Percentiles rank a stretch among this genome's conserved stretches.
phyloP scores from a whole-genome alignment of 1,140 invertebrate species.

The Hypsibius dujardini region DNA sequence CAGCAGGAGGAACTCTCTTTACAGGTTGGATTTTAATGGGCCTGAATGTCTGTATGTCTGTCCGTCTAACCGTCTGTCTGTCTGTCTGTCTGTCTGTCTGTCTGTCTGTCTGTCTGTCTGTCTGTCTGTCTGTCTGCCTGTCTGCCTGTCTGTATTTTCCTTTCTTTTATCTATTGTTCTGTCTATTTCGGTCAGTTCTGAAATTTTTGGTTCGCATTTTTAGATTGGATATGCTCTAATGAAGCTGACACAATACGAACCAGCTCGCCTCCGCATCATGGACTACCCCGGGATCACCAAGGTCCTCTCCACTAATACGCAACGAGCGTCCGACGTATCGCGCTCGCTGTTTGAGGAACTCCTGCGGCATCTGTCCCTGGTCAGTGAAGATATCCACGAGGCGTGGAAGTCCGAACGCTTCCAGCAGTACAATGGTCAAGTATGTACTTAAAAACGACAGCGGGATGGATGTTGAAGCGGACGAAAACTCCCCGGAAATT shows the following conservation, averaged over 20 bases:
- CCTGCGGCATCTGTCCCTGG: not conserved
- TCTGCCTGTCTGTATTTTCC: not conserved
- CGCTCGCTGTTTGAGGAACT: not conserved
- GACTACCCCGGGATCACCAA: not conserved
- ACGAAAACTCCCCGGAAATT: not conserved
- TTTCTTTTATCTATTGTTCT: not conserved
- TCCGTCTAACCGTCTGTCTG: too few species aligned
- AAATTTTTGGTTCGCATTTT: not conserved
- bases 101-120: not conserved
- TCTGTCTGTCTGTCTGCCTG: too few species aligned
- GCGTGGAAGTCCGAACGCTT: not conserved
- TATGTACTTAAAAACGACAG: not conserved
- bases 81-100: too few species aligned
- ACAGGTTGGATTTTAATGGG: not conserved
- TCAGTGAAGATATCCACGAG: not conserved
- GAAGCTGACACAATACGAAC: conserved; percentile 4
- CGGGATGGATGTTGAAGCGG: not conserved
- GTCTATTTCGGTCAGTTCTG: not conserved
- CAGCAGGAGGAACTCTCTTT: not conserved
- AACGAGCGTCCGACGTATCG: not conserved
- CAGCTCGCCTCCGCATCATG: not conserved
- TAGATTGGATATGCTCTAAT: not conserved
- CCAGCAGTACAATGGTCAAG: conserved; percentile 10
- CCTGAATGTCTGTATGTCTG: too few species aligned
- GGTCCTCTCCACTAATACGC: not conserved